A percentile compares a stretch with the other conserved stretches of the same genome.
phyloP scores from a whole-genome alignment of 30 jellyfish, hydroid and myxozoan genomes.

The Cassiopea andromeda region DNA sequence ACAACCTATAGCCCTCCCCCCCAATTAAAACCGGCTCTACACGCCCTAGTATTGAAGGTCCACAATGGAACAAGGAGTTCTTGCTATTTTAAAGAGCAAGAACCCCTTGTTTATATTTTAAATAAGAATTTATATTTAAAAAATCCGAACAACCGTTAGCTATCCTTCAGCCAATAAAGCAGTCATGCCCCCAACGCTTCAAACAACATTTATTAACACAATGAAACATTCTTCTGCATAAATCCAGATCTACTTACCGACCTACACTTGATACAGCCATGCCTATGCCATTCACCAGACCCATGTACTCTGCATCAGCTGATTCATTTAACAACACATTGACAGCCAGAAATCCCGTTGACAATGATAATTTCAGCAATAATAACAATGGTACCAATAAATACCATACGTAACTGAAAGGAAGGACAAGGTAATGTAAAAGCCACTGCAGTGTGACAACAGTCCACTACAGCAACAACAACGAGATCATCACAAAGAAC shows the following conservation, averaged over 20 bases:
- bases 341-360: slow-evolving; percentile 1
- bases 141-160: too few relatives aligned
- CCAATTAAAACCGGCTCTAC: too few relatives aligned
- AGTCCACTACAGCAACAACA: background rate
- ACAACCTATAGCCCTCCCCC: too few relatives aligned
- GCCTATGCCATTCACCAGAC: slow-evolving; percentile 56
- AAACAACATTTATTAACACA: too few relatives aligned
- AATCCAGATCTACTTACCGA: slow-evolving; percentile 25
- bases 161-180: too few relatives aligned
- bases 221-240: background rate
- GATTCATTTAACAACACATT: slow-evolving; percentile 40
- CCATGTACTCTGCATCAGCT: slow-evolving; percentile 51
- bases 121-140: too few relatives aligned
- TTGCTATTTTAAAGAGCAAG: too few relatives aligned
- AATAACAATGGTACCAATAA: background rate
- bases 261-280: slow-evolving; percentile 53
- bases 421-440: background rate
- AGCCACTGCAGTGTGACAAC: background rate
- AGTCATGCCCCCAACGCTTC: too few relatives aligned
- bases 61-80: too few relatives aligned
- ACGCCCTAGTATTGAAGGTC: too few relatives aligned
- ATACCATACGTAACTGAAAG: background rate
- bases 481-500: background rate
- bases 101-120: too few relatives aligned
- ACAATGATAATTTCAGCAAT: background rate